Conservation (phyloP, 2,888 invertebrate genomes). For the Poecilus cupreus region DNA sequence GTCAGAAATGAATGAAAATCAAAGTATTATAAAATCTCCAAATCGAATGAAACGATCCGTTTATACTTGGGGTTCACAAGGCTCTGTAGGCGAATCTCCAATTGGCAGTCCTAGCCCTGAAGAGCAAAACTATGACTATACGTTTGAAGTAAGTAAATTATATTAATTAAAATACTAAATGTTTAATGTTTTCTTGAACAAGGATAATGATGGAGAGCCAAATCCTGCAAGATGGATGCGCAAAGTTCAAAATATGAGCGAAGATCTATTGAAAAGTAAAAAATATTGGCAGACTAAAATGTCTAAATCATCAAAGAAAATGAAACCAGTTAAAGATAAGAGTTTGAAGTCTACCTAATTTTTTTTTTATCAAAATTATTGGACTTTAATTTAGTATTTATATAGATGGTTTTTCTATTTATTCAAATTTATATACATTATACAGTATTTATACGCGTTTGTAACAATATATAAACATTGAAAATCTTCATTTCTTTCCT, state of each 20-base stretch:
- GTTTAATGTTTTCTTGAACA: not conserved
- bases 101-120: slow-evolving; percentile 21
- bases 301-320: slow-evolving; percentile 62
- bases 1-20: slow-evolving; percentile 6
- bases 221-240: slow-evolving; percentile 62
- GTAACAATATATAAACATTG: not conserved
- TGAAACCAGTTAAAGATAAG: slow-evolving; percentile 54
- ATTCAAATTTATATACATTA: slow-evolving; percentile 56
- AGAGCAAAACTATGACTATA: slow-evolving; percentile 11
- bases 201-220: slow-evolving; percentile 47
- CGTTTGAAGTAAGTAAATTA: slow-evolving; percentile 6
- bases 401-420: slow-evolving; percentile 40
- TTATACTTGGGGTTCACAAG: slow-evolving; percentile 47
- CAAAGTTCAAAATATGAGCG: slow-evolving; percentile 64
- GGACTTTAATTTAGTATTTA: slow-evolving; percentile 10
- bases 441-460: slow-evolving; percentile 32
- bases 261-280: slow-evolving; percentile 65
- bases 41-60: slow-evolving; percentile 8
- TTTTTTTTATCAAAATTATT: not conserved
- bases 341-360: slow-evolving; percentile 35
- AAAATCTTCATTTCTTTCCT: slow-evolving; percentile 61
- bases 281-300: slow-evolving; percentile 65
- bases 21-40: not conserved
- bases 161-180: not conserved
- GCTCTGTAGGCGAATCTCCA: slow-evolving; percentile 41